Evolutionary conservation across 2,888 invertebrate species (phyloP), one percentile per base, ranked within the genome.

Genomic region (Gastrophysa polygoni): DNA sequence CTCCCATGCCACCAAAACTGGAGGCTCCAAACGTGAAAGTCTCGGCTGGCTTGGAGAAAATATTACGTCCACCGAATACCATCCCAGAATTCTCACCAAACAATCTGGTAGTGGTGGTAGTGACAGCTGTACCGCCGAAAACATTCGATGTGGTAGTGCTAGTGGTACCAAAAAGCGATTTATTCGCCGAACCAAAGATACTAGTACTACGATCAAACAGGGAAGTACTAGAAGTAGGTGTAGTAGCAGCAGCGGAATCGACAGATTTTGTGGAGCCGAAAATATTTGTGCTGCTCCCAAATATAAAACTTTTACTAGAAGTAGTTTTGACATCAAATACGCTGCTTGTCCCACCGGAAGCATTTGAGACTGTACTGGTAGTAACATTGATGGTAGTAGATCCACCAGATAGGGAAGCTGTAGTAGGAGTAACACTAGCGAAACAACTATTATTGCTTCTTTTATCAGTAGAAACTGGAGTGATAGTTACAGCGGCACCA

Each of bases 191-290:
- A 43, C 24, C 64, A 17, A 68, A 68, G 16, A 65, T 48, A 57
- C 28, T 51, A 14, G 48, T 16, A 29, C 50, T 18, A 34, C 51
- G 18, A 46, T 68, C 69, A 55, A 70, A 69, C 10, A 65, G 61
- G 5, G 68, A 17, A 6, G 62, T 21, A 29, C 38, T 38, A 3
- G 55, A 28, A 20, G 49, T 58, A 20, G 50, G 47, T 28, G 11
- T 47, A 16, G 34, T 50, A 28, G 59, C 44, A n/a, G n/a, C n/a
- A n/a, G n/a, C n/a, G n/a, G n/a, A n/a, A n/a, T n/a, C n/a, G n/a
- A n/a, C n/a, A n/a, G 18, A 6, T 17, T 18, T 46, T 10, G 46
- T 14, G n/a, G 11, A 10, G 10, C n/a, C 20, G 38, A 11, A 14
- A n/a, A 38, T 2, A 20, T 2, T 44, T 10, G 17, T 16, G 16